Conservation (phyloP, 2,797 vertebrate genomes). For the Vultur gryphus region DNA sequence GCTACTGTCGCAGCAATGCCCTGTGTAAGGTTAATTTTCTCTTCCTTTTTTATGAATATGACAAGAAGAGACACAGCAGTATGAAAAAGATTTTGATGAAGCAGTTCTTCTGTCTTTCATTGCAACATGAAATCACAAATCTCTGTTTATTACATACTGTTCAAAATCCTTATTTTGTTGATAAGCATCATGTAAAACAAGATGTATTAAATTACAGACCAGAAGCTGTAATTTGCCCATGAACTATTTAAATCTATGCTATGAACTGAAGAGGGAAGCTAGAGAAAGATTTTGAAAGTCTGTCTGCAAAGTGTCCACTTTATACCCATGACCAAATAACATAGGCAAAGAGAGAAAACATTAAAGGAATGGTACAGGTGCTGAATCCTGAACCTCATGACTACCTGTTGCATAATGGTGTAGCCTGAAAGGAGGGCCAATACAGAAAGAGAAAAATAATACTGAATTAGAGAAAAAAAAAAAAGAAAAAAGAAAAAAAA, state of each 20-base stretch:
- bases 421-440: neutral
- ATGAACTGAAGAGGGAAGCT: neutral
- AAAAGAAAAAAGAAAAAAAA: neutral
- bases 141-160: neutral
- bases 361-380: neutral
- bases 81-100: neutral
- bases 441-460: neutral
- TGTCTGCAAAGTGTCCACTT: neutral
- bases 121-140: neutral
- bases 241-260: neutral
- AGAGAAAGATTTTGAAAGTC: neutral
- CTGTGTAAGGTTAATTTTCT: neutral
- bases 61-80: neutral
- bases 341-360: neutral
- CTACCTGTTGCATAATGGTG: neutral
- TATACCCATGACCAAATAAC: neutral
- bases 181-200: neutral
- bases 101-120: neutral
- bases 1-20: neutral
- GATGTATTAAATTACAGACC: neutral
- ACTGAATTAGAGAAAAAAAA: neutral
- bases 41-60: neutral
- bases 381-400: neutral
- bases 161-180: neutral
- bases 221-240: neutral